Evolutionary conservation across 1,140 invertebrate species (phyloP).

Genomic region (Vanessa atalanta): DNA sequence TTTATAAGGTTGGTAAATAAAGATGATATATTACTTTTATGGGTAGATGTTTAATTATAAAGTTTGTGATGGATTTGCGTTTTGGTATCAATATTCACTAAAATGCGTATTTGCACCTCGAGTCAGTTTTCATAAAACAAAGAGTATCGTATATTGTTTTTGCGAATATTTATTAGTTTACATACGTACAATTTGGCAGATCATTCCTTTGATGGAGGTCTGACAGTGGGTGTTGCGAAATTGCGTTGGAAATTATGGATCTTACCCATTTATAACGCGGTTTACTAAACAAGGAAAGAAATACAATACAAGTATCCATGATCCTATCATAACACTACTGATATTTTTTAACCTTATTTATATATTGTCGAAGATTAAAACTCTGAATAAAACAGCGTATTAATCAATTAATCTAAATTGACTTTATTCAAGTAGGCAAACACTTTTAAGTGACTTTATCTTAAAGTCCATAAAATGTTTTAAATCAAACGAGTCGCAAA

Average conservation of each 20-base stretch:
- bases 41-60: neutral
- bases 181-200: slow-evolving; percentile 25
- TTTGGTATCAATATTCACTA: neutral
- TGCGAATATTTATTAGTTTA: slow-evolving; percentile 22
- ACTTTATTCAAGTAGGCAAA: no score
- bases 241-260: slow-evolving; percentile 17
- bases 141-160: slow-evolving; percentile 17
- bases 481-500: no score
- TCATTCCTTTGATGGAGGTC: slow-evolving; percentile 35
- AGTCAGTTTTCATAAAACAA: slow-evolving; percentile 17
- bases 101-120: neutral
- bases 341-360: neutral
- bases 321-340: neutral
- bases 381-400: no score
- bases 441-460: no score
- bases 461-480: no score
- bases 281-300: neutral
- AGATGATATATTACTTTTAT: neutral
- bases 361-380: neutral
- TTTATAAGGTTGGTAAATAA: no score
- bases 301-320: neutral
- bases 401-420: no score
- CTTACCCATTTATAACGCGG: slow-evolving; percentile 24
- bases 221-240: slow-evolving; percentile 36
- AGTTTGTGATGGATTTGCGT: neutral